Evolutionary conservation across 37 sponge, comb jelly and placozoan genomes (phyloP), one percentile per base, ranked within the genome.

Genomic region (Oscarella lobularis): DNA sequence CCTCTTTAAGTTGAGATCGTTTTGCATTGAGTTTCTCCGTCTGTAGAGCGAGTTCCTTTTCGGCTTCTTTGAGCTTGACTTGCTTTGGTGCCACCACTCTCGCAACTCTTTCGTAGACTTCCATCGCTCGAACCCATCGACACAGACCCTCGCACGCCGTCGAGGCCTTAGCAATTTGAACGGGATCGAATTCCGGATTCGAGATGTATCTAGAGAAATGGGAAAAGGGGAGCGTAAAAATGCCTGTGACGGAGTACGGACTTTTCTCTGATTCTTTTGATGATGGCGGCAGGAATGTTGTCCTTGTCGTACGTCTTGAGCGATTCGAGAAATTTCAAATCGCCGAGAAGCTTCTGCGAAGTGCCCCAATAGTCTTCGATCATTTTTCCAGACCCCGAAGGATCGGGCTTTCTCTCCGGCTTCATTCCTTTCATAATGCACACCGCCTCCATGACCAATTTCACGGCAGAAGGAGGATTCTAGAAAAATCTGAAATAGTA

Each of bases 71-170:
- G 54, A 96, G 81, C 20, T 83, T 87, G 33, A 66, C 67, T 67
- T 96, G 92, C 93, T 96, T 96, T 4, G 98, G 98, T 38, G 98
- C 98, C 3, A 96, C 98, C 36, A 96, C 82, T 80, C 90, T 96
- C 36, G 98, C 98, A 41, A 96, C 98, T 67, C 98, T 81, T 73
- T 96, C 98, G 38, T 96, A 96, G 40, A 90, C 91, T 36, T 96
- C 98, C 93, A 96, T 96, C 31, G 98, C 98, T 20, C 90, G 69
- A 30, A 92, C 93, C 98, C 98, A 96, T 76, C 88, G 78, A 67
- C 98, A 96, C 72, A 96, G 79, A 3, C 98, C 98, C 78, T 96
- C 93, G 73, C 91, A 89, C 3, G 98, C 98, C 77, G 84, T 82
- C 2, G 98, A 96, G 0, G 89, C 91, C 65, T 87, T 83, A 73